Conservation (phyloP, 1,140 invertebrate genomes). For the Drosophila triauraria region DNA sequence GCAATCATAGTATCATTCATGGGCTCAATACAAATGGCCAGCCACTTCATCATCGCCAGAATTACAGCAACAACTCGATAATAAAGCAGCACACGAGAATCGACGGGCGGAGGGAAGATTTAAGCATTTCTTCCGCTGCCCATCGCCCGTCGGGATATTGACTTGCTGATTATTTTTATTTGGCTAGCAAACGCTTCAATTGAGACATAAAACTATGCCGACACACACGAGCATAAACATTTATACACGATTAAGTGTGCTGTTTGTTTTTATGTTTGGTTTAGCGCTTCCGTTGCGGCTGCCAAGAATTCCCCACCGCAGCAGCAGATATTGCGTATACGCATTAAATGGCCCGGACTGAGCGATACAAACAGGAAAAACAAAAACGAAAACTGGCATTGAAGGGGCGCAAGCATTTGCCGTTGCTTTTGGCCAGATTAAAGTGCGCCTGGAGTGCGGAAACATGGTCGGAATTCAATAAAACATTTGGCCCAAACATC, state of each 20-base stretch:
- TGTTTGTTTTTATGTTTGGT: constrained; percentile 83
- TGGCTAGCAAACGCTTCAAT: constrained; percentile 68
- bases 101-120: constrained; percentile 43
- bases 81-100: constrained; percentile 23
- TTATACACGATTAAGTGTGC: constrained; percentile 80
- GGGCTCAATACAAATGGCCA: constrained; percentile 18
- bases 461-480: constrained; percentile 33
- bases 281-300: constrained; percentile 72
- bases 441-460: constrained; percentile 39
- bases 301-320: constrained; percentile 15
- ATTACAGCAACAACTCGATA: constrained; percentile 7
- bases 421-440: constrained; percentile 36
- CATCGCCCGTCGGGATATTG: constrained; percentile 53
- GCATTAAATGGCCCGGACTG: constrained; percentile 71
- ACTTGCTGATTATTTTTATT: constrained; percentile 83
- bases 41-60: constrained; percentile 33
- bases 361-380: constrained; percentile 57
- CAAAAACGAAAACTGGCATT: constrained; percentile 39
- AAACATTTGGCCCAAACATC: constrained; percentile 24
- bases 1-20: constrained; percentile 39
- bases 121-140: constrained; percentile 52
- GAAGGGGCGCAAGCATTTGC: constrained; percentile 25
- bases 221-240: constrained; percentile 71
- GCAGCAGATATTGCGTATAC: constrained; percentile 61
- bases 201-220: constrained; percentile 81